phyloP scores from a whole-genome alignment of 2,888 invertebrate species.

The Drosophila percnosoma region DNA sequence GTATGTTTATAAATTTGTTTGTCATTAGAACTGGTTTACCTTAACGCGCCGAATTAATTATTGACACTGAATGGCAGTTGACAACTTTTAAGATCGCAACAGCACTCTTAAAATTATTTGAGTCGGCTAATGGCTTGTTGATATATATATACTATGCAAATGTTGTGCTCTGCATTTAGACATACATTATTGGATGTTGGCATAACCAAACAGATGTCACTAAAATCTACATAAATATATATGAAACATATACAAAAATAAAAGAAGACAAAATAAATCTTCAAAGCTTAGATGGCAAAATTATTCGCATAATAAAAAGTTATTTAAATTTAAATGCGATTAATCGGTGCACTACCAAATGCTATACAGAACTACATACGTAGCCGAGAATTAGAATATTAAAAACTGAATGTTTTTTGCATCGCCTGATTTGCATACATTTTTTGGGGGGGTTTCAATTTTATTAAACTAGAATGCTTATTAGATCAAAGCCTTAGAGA shows the following conservation, averaged over 20 bases:
- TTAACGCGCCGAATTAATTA: constrained; percentile 46
- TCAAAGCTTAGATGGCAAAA: constrained; percentile 4
- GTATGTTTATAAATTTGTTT: constrained; percentile 25
- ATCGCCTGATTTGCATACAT: constrained; percentile 26
- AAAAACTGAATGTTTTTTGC: not conserved
- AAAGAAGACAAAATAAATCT: not conserved
- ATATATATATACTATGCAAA: constrained; percentile 48
- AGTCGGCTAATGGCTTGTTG: constrained; percentile 45
- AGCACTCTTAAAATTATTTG: constrained; percentile 22
- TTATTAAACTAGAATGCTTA: constrained; percentile 19
- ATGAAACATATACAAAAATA: not conserved
- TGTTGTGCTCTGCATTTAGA: constrained; percentile 56
- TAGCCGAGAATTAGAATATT: not conserved
- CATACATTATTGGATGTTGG: constrained; percentile 46
- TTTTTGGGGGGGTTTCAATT: not conserved
- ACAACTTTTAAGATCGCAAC: constrained; percentile 22
- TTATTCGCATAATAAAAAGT: not conserved
- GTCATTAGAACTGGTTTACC: constrained; percentile 58
- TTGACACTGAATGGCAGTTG: constrained; percentile 16
- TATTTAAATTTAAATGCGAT: constrained; percentile 12
- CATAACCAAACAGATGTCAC: constrained; percentile 37
- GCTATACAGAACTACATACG: constrained; percentile 6
- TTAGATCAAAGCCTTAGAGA: not conserved
- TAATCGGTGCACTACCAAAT: constrained; percentile 4
- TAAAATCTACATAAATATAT: constrained; percentile 33